phyloP scores from a whole-genome alignment of 2,888 invertebrate species.

The Cosmia trapezina region DNA sequence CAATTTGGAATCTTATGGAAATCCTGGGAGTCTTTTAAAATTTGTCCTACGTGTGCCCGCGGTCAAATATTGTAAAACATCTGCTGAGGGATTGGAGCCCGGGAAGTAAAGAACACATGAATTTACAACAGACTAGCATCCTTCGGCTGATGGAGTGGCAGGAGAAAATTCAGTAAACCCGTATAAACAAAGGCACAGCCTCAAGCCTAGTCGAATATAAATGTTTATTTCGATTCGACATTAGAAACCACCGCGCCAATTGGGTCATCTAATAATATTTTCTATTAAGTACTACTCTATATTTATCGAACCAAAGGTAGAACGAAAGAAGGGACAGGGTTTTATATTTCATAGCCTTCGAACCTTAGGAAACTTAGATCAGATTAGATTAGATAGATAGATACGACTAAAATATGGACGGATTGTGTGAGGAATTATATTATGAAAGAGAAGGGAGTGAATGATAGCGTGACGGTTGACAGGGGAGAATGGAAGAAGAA shows the following conservation, averaged over 20 bases:
- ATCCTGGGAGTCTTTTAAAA: too few relatives aligned
- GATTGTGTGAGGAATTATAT: too few relatives aligned
- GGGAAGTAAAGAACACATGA: background rate
- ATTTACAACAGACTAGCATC: background rate
- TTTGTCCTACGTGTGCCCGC: too few relatives aligned
- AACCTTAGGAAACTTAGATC: background rate
- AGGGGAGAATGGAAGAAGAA: too few relatives aligned
- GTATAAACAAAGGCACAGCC: background rate
- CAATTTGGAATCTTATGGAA: too few relatives aligned
- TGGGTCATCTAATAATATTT: constrained; percentile 52
- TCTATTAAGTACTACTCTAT: constrained; percentile 13
- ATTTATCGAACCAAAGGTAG: constrained; percentile 21
- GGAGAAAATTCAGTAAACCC: background rate
- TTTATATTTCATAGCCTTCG: background rate
- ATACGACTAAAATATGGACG: background rate
- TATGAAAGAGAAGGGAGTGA: too few relatives aligned
- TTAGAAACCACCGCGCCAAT: constrained; percentile 28
- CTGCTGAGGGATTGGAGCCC: background rate
- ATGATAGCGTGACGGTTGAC: too few relatives aligned
- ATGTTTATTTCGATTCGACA: constrained; percentile 21
- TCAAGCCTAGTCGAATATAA: constrained; percentile 17
- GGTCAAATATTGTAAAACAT: too few relatives aligned
- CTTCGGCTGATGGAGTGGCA: background rate
- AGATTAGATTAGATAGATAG: too few relatives aligned
- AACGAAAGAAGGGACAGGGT: background rate